Conservation (phyloP, 1,140 invertebrate species). For the Samia ricini region DNA sequence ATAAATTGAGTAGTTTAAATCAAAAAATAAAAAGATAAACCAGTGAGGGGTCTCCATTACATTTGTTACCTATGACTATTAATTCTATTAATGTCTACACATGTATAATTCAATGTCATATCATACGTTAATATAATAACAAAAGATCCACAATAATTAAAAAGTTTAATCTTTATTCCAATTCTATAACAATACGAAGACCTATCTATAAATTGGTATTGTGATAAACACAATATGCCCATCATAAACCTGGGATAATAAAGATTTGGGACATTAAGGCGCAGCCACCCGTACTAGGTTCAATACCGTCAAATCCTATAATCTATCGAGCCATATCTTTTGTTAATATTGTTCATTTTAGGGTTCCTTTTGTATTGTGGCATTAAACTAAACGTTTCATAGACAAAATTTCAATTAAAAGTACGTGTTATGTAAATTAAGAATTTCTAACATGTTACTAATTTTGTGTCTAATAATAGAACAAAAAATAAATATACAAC, state of each 20-base stretch:
- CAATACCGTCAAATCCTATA: conserved; percentile 20
- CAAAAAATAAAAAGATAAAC: too few relatives aligned
- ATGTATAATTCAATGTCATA: not conserved
- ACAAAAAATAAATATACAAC: too few relatives aligned
- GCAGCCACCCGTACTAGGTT: conserved; percentile 29
- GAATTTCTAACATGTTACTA: too few relatives aligned
- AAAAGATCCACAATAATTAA: not conserved
- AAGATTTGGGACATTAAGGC: conserved; percentile 36
- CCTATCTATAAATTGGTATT: conserved; percentile 9
- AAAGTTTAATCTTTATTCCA: not conserved
- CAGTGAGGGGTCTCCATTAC: too few relatives aligned
- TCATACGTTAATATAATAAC: not conserved
- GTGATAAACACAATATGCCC: conserved; percentile 11
- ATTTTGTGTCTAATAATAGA: too few relatives aligned
- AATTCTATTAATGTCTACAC: too few relatives aligned
- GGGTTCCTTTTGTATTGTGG: not conserved
- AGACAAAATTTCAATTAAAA: too few relatives aligned
- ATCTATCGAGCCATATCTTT: conserved; percentile 18
- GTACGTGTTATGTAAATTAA: too few relatives aligned
- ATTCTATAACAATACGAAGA: conserved; percentile 5
- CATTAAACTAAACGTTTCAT: not conserved
- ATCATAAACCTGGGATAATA: conserved; percentile 41
- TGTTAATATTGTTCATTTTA: conserved; percentile 39
- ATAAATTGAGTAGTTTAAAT: too few relatives aligned
- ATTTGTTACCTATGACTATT: too few relatives aligned